phyloP scores from a whole-genome alignment of 2,888 invertebrate genomes.

The Limnephilus rhombicus region DNA sequence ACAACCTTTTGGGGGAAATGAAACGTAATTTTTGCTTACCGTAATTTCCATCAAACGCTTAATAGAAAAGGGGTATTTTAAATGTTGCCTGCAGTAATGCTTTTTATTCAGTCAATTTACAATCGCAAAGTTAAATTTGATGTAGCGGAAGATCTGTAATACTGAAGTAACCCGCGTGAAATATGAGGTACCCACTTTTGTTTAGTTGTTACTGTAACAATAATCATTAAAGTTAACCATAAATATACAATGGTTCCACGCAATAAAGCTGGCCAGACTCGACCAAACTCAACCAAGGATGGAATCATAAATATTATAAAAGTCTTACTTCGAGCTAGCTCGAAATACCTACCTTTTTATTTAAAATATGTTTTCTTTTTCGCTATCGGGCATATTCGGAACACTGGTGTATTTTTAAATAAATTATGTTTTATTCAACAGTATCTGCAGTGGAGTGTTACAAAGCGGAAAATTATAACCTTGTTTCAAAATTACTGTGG shows the following conservation, averaged over 20 bases:
- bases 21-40: too few relatives aligned
- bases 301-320: not conserved
- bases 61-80: not conserved
- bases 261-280: not conserved
- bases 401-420: too few relatives aligned
- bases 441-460: too few relatives aligned
- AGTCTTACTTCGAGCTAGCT: not conserved
- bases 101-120: not conserved
- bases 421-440: too few relatives aligned
- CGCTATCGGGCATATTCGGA: too few relatives aligned
- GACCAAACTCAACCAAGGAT: not conserved
- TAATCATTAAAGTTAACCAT: not conserved
- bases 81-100: not conserved
- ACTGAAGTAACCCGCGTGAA: not conserved
- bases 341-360: not conserved
- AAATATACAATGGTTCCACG: too few relatives aligned
- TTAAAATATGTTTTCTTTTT: not conserved
- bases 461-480: too few relatives aligned
- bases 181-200: not conserved
- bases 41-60: not conserved
- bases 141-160: not conserved
- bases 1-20: too few relatives aligned
- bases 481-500: too few relatives aligned
- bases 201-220: not conserved
- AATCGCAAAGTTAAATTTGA: not conserved